phyloP scores from a whole-genome alignment of 2,113 vertebrate species.

The Ceyx cyanopectus region DNA sequence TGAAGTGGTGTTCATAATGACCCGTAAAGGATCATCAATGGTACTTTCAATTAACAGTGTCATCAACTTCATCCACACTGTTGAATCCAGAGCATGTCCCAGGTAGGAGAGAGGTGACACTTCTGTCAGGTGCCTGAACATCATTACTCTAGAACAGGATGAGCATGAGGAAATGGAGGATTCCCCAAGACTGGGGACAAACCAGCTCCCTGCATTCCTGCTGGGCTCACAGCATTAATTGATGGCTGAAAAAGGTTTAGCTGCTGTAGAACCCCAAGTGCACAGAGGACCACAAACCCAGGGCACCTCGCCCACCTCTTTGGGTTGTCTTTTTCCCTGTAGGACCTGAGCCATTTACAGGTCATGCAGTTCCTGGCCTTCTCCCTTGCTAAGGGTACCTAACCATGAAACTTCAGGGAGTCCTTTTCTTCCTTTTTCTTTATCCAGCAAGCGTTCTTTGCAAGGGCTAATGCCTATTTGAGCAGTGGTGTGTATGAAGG shows the following conservation, averaged over 20 bases:
- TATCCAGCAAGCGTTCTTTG: not conserved
- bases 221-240: not conserved
- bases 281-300: not conserved
- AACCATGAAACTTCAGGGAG: not conserved
- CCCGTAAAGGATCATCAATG: not conserved
- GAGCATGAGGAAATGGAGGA: not conserved
- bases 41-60: not conserved
- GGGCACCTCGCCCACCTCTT: not conserved
- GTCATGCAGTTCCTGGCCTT: fast-evolving
- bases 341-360: not conserved
- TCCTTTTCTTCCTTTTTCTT: conserved; percentile 27
- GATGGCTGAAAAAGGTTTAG: not conserved
- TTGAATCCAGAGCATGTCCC: not conserved
- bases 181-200: not conserved
- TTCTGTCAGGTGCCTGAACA: not conserved
- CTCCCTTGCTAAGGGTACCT: not conserved
- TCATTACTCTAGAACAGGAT: not conserved
- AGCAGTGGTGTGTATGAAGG: conserved; percentile 29
- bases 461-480: conserved; percentile 48
- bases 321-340: not conserved
- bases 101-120: not conserved
- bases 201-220: not conserved
- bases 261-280: not conserved
- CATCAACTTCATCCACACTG: not conserved
- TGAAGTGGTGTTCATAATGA: not conserved